Evolutionary conservation across 2,797 vertebrate genomes (phyloP), one percentile per base, ranked within the genome.

Genomic region (Poeciliopsis infans): DNA sequence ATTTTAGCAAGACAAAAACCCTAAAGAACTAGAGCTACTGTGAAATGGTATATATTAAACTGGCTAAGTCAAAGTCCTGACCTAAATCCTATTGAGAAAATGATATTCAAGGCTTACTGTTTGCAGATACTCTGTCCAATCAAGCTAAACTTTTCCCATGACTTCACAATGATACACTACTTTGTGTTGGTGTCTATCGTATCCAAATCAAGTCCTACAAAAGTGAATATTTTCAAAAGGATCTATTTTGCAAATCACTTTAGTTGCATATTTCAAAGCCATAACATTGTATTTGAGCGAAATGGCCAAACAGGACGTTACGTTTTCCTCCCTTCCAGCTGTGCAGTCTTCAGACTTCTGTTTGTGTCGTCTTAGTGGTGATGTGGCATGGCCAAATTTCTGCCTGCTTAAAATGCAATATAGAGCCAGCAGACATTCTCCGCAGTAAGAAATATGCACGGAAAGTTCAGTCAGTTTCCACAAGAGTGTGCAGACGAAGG

Each of bases 401-500:
- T 68, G 79, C 61, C 75, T 69, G 72, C 78, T 76, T 7, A 85
- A 47, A 69, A 85, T 79, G 68, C 51, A 57, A 13, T 74, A 85
- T 72, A 85, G 71, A 78, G 66, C 7, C 51, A 82, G 78, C 23
- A 59, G 81, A 86, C 85, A 82, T 85, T 79, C 79, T 88, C 74
- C 71, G 61, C 61, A 57, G 82, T 5, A 74, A 77, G 69, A 74
- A 57, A 79, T 74, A 82, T 12, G 5, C 36, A 76, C 76, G 80
- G 80, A 81, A 91, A 93, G 79, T 79, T 74, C 82, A 88, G 88
- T 88, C 78, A 83, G 83, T 91, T 91, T 93, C 91, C 91, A 92
- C 81, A 79, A 78, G 66, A 81, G 75, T 89, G 80, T 86, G 82
- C 79, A 79, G 78, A 80, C 82, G 80, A 87, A 72, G 57, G 81